Conservation (phyloP, 2,888 invertebrate genomes). For the Vannuccia rotundouncinata region DNA sequence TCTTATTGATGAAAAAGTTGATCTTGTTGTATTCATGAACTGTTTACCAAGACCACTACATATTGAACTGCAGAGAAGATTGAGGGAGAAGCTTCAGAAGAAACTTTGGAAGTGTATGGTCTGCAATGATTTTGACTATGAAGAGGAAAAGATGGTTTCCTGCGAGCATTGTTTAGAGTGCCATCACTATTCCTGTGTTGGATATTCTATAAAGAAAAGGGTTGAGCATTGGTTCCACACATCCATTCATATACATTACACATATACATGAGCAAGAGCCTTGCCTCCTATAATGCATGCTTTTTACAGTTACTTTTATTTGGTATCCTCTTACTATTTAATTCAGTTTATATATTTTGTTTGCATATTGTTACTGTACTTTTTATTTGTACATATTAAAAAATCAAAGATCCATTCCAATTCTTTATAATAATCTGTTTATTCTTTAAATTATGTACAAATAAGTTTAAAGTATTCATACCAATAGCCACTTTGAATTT, state of each 20-base stretch:
- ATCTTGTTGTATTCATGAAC: not conserved
- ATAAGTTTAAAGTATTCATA: not conserved
- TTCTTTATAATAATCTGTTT: not conserved
- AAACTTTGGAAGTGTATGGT: not conserved
- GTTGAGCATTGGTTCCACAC: not conserved
- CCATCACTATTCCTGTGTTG: not conserved
- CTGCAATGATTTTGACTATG: not conserved
- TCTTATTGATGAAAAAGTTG: not conserved
- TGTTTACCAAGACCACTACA: not conserved
- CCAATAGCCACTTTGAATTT: too few species aligned
- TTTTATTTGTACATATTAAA: not conserved
- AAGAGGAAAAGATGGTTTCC: not conserved
- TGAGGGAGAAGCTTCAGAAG: not conserved
- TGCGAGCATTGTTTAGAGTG: not conserved
- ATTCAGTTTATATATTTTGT: not conserved
- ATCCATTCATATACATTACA: not conserved
- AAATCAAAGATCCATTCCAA: not conserved
- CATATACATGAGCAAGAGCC: not conserved
- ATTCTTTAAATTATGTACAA: not conserved
- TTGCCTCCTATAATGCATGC: not conserved
- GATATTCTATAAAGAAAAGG: not conserved
- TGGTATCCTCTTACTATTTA: not conserved
- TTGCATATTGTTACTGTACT: not conserved
- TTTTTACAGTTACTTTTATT: not conserved
- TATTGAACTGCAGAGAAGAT: not conserved